Percentiles rank a stretch among this genome's conserved stretches.
Conservation (phyloP, 2,113 vertebrate species). For the Vimba vimba region DNA sequence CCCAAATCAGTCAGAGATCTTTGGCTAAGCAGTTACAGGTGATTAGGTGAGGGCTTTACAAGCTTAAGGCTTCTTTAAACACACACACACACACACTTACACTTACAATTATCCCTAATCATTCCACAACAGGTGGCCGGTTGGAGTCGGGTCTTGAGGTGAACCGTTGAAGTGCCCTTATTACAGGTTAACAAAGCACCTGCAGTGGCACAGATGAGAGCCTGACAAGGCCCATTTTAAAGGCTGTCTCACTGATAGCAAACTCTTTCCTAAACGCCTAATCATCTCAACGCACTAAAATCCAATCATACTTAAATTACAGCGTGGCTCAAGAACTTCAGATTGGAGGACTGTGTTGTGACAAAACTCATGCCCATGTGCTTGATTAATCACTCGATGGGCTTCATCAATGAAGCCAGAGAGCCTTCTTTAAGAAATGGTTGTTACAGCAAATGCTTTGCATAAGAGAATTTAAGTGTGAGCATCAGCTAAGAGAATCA, state of each 20-base stretch:
- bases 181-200: constrained; percentile 47
- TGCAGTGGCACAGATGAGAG: constrained; percentile 25
- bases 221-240: constrained; percentile 35
- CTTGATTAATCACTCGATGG: constrained; percentile 39
- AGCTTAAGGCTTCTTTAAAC: constrained; percentile 37
- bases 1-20: constrained; percentile 43
- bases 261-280: constrained; percentile 38
- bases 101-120: constrained; percentile 43
- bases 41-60: constrained; percentile 41
- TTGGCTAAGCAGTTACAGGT: constrained; percentile 44
- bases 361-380: constrained; percentile 37
- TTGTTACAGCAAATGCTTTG: neutral
- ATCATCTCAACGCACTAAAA: constrained; percentile 42
- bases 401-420: constrained; percentile 20
- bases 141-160: constrained; percentile 20
- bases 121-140: constrained; percentile 34
- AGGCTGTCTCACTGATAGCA: constrained; percentile 38
- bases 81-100: constrained; percentile 21
- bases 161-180: constrained; percentile 35
- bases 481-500: constrained; percentile 14
- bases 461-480: constrained; percentile 11
- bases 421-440: constrained; percentile 33
- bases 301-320: constrained; percentile 44
- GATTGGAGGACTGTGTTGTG: constrained; percentile 28
- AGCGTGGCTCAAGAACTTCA: constrained; percentile 32